Percentiles rank a stretch among this genome's conserved stretches.
Evolutionary conservation across 1,140 invertebrate species (phyloP).

Genomic region (Pseudomyrmex flavicornis): DNA sequence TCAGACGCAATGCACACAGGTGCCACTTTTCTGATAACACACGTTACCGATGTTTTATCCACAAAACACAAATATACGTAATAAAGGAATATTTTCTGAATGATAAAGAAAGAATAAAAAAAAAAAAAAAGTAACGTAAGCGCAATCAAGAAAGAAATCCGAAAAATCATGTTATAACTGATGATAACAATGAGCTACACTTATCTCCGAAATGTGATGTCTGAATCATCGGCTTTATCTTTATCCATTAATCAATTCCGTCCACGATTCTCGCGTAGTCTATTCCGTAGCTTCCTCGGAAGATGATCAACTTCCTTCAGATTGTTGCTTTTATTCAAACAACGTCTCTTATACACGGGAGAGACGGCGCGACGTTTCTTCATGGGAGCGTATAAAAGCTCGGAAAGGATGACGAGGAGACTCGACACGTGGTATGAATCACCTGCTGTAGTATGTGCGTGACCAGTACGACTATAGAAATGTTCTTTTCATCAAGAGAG

Average conservation of each 20-base stretch:
- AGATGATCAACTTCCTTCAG: slow-evolving; percentile 70
- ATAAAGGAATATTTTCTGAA: too few species aligned
- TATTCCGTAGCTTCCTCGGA: slow-evolving; percentile 13
- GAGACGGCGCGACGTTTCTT: background rate
- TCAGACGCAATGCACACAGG: background rate
- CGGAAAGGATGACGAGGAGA: background rate
- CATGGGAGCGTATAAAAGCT: slow-evolving; percentile 35
- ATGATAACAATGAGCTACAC: too few species aligned
- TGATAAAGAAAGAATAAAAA: too few species aligned
- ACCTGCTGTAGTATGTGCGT: slow-evolving; percentile 32
- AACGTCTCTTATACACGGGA: slow-evolving; percentile 32
- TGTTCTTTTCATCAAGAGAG: slow-evolving; percentile 33
- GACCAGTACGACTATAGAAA: slow-evolving; percentile 39
- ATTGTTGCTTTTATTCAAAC: slow-evolving; percentile 61
- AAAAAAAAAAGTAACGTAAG: too few species aligned
- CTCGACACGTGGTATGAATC: slow-evolving; percentile 57
- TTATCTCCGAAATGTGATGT: slow-evolving; percentile 1
- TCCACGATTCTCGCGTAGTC: slow-evolving; percentile 53
- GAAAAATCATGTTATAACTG: too few species aligned
- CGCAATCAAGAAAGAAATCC: too few species aligned
- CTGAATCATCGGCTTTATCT: slow-evolving; percentile 44
- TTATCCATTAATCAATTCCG: slow-evolving; percentile 63
- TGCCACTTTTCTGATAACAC: slow-evolving; percentile 23
- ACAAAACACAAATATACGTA: background rate
- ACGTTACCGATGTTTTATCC: slow-evolving; percentile 20